phyloP scores from a whole-genome alignment of 2,113 vertebrate genomes.

The Xenus cinereus region DNA sequence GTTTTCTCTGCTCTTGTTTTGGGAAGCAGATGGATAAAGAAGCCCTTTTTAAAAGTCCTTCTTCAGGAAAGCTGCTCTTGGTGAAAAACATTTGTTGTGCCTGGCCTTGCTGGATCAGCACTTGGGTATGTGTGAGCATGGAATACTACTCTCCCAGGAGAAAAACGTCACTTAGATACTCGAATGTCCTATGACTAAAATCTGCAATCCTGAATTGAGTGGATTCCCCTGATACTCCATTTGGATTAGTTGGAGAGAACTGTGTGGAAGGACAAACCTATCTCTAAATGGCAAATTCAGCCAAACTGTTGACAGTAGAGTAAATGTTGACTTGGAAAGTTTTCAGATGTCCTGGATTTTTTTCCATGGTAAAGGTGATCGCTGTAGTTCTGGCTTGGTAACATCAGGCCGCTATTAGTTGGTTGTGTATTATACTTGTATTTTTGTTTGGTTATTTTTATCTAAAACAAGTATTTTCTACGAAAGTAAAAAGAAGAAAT shows the following conservation, averaged over 20 bases:
- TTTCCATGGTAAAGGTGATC: neutral
- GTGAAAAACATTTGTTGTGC: slow-evolving; percentile 10
- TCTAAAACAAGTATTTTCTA: slow-evolving; percentile 20
- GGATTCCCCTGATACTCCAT: neutral
- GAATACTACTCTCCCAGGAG: neutral
- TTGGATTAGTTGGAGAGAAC: slow-evolving; percentile 12
- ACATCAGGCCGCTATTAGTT: neutral
- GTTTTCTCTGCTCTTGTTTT: neutral
- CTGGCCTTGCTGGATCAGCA: slow-evolving; percentile 33
- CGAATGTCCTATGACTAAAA: neutral
- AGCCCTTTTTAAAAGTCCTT: neutral
- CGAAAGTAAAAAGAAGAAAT: slow-evolving; percentile 6
- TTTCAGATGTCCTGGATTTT: neutral
- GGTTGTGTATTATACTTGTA: neutral
- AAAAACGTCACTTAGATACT: slow-evolving; percentile 7
- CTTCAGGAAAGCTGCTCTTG: neutral
- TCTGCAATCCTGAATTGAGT: neutral
- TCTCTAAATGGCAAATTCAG: slow-evolving; percentile 8
- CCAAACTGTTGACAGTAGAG: neutral
- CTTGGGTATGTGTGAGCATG: neutral
- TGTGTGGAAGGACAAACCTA: neutral
- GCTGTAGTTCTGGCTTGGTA: neutral
- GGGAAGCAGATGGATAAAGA: neutral
- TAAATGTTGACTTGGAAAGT: slow-evolving; percentile 36
- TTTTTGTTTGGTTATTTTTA: slow-evolving; percentile 36